Evolutionary conservation across 2,888 invertebrate species (phyloP).

Genomic region (Crocallis elinguaria): DNA sequence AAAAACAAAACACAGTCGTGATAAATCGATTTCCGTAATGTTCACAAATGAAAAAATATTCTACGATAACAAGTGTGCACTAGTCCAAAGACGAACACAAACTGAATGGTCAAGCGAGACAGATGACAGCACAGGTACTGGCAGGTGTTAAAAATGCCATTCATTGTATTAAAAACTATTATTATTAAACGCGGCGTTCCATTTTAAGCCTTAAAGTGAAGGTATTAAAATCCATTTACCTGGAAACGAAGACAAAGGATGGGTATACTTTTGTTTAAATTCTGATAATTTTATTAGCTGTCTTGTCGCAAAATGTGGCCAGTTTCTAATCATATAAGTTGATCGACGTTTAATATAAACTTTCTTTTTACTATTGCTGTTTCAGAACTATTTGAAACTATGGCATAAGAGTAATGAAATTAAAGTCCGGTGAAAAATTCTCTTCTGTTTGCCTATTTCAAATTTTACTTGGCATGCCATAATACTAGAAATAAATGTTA

Average conservation of each 20-base stretch:
- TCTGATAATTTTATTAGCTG: constrained; percentile 31
- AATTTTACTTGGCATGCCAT: too few relatives aligned
- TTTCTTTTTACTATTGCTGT: too few relatives aligned
- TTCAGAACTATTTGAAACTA: too few relatives aligned
- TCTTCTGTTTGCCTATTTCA: too few relatives aligned
- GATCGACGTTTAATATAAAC: background rate
- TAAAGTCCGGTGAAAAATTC: too few relatives aligned
- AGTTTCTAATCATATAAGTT: constrained; percentile 5
- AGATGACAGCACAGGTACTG: constrained; percentile 29
- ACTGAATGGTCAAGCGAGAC: constrained; percentile 27
- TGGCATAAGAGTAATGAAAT: too few relatives aligned
- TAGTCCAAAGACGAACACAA: constrained; percentile 21
- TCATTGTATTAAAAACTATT: constrained; percentile 37
- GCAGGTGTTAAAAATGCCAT: constrained; percentile 34
- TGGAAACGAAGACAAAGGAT: constrained; percentile 18
- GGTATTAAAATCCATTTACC: constrained; percentile 21
- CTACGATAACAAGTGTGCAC: constrained; percentile 17
- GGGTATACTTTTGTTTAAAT: constrained; percentile 25
- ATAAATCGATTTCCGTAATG: constrained; percentile 9
- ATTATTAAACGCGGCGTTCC: constrained; percentile 15
- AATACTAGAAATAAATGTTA: too few relatives aligned
- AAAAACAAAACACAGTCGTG: constrained; percentile 20
- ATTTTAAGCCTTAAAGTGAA: constrained; percentile 22
- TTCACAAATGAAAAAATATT: constrained; percentile 7
- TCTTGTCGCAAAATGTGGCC: constrained; percentile 16